Evolutionary conservation across 1,140 invertebrate genomes (phyloP).

Genomic region (Drosophila guanche): DNA sequence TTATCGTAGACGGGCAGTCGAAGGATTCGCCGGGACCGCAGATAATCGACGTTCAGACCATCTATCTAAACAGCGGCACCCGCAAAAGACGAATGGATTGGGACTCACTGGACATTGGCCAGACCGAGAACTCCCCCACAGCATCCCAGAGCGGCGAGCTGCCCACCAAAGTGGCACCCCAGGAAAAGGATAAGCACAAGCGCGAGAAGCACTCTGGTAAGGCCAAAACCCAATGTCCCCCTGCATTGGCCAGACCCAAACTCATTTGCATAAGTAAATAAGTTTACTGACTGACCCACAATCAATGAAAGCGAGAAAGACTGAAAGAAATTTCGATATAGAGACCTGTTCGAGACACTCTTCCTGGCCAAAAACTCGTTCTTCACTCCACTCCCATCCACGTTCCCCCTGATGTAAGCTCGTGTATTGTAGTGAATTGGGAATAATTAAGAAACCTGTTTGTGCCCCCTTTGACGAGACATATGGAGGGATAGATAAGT

Average conservation of each 20-base stretch:
- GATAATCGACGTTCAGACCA: slow-evolving; percentile 82
- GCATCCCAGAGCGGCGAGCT: slow-evolving; percentile 63
- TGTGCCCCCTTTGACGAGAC: slow-evolving; percentile 1
- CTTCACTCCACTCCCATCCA: too few species aligned
- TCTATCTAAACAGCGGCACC: slow-evolving; percentile 76
- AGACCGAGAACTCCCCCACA: slow-evolving; percentile 79
- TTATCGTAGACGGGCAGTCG: slow-evolving; percentile 70
- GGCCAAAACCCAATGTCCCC: slow-evolving; percentile 3
- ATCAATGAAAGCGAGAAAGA: slow-evolving; percentile 35
- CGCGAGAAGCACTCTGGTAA: slow-evolving; percentile 76
- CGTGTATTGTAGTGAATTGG: slow-evolving; percentile 11
- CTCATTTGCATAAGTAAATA: slow-evolving; percentile 36
- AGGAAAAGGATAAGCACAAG: slow-evolving; percentile 80
- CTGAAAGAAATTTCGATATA: slow-evolving; percentile 18
- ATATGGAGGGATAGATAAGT: not conserved
- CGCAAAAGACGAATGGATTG: slow-evolving; percentile 84
- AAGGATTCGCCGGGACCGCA: slow-evolving; percentile 81
- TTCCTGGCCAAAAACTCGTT: slow-evolving; percentile 31
- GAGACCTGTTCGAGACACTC: not conserved
- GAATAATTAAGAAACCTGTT: slow-evolving; percentile 41
- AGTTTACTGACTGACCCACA: slow-evolving; percentile 33
- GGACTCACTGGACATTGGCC: slow-evolving; percentile 82
- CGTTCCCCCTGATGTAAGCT: not conserved
- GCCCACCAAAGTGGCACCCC: slow-evolving; percentile 64
- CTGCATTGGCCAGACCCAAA: slow-evolving; percentile 1